Percentiles rank a stretch among this genome's conserved stretches.
These are phyloP conservation scores for Poeciliopsis gracilis DNA, from an alignment of 2,797 vertebrate genomes.

Conservation along the genomic window DNA sequence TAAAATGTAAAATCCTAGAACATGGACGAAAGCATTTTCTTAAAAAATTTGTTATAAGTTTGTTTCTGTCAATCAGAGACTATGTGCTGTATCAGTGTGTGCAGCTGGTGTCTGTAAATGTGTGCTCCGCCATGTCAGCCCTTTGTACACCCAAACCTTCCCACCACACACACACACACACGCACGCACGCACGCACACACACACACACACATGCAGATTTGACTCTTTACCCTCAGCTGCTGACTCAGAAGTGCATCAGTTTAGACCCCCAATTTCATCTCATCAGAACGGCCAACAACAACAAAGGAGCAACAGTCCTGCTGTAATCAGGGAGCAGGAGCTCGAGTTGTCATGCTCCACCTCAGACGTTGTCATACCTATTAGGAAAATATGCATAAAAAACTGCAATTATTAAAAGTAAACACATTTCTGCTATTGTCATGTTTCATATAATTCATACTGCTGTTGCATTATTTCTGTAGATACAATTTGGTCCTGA, in stretches of 20 bases:
- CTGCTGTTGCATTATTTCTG: not conserved
- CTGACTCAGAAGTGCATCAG: constrained; percentile 4
- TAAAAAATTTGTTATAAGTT: not conserved
- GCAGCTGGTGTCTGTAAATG: not conserved
- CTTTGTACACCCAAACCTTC: not conserved
- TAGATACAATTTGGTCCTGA: not conserved
- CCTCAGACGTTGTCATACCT: not conserved
- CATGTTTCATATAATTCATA: not conserved
- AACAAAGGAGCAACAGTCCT: not conserved
- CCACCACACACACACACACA: not conserved
- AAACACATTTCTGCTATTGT: not conserved
- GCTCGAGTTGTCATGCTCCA: not conserved
- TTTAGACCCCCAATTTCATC: not conserved
- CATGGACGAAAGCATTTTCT: not conserved
- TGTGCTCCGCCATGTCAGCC: not conserved
- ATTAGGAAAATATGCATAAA: not conserved
- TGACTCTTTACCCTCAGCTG: not conserved
- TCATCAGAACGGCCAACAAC: not conserved
- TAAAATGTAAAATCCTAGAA: not conserved
- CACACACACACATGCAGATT: not conserved
- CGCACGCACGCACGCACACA: too few species aligned
- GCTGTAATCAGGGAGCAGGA: not conserved
- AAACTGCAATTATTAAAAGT: not conserved
- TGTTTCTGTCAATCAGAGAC: not conserved
- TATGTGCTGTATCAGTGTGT: not conserved